Evolutionary conservation across 2,888 invertebrate genomes (phyloP).

Genomic region (Cylindroiulus punctatus): DNA sequence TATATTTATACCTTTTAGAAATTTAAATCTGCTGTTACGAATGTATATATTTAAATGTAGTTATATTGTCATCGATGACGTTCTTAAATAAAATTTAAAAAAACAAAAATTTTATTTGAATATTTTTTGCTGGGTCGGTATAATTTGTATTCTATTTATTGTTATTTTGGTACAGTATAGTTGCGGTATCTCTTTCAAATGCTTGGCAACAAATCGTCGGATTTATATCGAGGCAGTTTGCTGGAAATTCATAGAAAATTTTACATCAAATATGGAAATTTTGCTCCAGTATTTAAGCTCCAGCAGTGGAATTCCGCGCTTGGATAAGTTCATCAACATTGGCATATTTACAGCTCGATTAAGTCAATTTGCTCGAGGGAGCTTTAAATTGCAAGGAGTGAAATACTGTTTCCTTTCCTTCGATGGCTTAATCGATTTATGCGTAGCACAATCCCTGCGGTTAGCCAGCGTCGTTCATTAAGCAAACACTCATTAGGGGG

Average conservation of each 20-base stretch:
- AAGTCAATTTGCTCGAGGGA: slow-evolving; percentile 16
- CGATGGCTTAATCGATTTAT: slow-evolving; percentile 14
- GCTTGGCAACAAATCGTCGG: too few relatives aligned
- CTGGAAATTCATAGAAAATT: background rate
- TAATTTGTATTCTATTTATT: too few relatives aligned
- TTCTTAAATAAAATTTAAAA: too few relatives aligned
- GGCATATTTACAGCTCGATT: slow-evolving; percentile 28
- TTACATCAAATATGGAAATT: background rate
- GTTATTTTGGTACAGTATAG: background rate
- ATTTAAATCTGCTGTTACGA: too few relatives aligned
- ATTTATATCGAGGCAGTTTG: background rate
- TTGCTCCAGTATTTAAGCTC: background rate
- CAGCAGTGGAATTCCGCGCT: background rate
- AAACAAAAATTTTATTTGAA: too few relatives aligned
- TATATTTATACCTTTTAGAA: too few relatives aligned
- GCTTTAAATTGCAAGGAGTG: background rate
- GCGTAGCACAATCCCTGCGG: slow-evolving; percentile 2
- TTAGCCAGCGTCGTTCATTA: background rate
- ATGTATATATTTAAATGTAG: too few relatives aligned
- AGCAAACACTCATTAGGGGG: background rate
- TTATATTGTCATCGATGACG: too few relatives aligned
- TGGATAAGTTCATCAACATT: background rate
- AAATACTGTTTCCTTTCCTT: slow-evolving; percentile 17
- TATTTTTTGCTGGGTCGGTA: too few relatives aligned
- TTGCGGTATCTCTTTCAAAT: background rate